Conservation (phyloP, 2,113 vertebrate species). For the Otolemur garnettii region DNA sequence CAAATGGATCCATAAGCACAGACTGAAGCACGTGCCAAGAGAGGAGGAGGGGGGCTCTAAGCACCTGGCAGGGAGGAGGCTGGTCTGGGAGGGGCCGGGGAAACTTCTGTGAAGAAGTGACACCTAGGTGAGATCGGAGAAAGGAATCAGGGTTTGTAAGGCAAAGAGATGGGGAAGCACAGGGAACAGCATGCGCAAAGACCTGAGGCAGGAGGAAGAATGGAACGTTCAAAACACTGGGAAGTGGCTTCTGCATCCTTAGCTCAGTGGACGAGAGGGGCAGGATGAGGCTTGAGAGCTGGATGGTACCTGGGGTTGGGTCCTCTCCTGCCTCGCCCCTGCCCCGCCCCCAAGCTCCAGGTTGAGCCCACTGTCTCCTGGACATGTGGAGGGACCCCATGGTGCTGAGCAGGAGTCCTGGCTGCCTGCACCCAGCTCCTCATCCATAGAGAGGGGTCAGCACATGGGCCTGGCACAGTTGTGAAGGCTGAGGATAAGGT, state of each 20-base stretch:
- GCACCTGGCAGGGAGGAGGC: no score
- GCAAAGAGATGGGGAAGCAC: not conserved
- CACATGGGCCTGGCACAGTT: fast-evolving
- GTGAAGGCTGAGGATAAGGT: no score
- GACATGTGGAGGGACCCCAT: not conserved
- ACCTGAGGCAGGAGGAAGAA: not conserved
- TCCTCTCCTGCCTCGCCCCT: not conserved
- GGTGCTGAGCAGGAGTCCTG: not conserved
- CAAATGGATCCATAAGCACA: fast-evolving
- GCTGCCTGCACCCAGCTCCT: fast-evolving
- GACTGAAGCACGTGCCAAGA: fast-evolving
- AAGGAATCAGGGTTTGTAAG: fast-evolving
- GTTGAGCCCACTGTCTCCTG: not conserved
- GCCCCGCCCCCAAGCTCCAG: not conserved
- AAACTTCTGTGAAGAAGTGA: not conserved
- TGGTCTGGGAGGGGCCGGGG: no score
- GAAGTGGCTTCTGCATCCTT: no score
- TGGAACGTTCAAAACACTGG: not conserved
- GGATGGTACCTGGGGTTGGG: fast-evolving
- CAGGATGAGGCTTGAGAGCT: not conserved
- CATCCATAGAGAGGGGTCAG: no score
- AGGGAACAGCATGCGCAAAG: not conserved
- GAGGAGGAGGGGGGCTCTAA: no score
- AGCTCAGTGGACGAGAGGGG: not conserved
- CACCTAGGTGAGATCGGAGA: fast-evolving